Evolutionary conservation across 1,140 invertebrate species (phyloP).

Genomic region (Sminthurides bifidus): DNA sequence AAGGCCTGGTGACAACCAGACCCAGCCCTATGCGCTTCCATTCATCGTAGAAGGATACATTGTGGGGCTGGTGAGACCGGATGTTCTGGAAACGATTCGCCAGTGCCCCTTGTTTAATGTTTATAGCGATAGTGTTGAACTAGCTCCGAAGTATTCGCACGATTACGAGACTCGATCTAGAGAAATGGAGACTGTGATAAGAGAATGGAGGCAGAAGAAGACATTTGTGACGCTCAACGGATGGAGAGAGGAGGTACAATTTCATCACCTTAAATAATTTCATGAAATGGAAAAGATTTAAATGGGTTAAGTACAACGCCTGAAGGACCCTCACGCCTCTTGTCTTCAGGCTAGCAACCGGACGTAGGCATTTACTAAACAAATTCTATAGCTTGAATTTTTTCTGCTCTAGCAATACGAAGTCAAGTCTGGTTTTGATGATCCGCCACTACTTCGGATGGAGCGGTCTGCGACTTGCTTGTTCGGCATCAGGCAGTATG

Average conservation of each 20-base stretch:
- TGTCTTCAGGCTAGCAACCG: not conserved
- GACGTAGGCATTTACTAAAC: not conserved
- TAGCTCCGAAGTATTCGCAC: conserved; percentile 65
- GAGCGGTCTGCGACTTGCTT: conserved; percentile 81
- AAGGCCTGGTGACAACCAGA: conserved; percentile 61
- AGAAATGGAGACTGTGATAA: conserved; percentile 64
- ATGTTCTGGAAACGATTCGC: conserved; percentile 62
- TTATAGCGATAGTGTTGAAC: conserved; percentile 55
- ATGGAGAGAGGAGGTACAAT: conserved; percentile 73
- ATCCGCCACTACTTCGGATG: conserved; percentile 68
- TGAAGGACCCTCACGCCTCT: not conserved
- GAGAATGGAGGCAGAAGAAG: conserved; percentile 52
- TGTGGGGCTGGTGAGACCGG: conserved; percentile 70
- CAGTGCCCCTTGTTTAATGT: conserved; percentile 67
- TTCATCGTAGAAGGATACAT: conserved; percentile 76
- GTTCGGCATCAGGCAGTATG: conserved; percentile 86
- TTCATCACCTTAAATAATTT: not conserved
- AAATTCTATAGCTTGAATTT: conserved; percentile 29
- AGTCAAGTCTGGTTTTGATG: conserved; percentile 57
- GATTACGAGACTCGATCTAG: conserved; percentile 66
- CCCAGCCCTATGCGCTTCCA: conserved; percentile 45
- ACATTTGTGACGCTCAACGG: conserved; percentile 61
- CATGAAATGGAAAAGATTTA: not conserved
- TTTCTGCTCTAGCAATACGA: conserved; percentile 56
- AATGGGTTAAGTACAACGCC: not conserved